phyloP scores from a whole-genome alignment of 1,140 invertebrate genomes.

The Brachionus rotundiformis region DNA sequence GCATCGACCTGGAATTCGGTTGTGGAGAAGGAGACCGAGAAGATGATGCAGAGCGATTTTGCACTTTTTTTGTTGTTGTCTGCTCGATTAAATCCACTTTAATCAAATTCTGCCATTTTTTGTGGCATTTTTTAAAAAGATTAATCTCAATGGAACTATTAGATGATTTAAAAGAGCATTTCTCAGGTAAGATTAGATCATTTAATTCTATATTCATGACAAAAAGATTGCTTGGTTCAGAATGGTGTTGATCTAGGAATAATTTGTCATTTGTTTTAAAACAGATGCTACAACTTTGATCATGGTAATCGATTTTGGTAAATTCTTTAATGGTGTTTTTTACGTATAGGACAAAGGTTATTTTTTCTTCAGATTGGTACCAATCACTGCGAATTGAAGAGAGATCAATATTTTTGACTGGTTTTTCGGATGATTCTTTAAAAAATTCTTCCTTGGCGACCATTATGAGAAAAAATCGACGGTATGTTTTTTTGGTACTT shows the following conservation, averaged over 20 bases:
- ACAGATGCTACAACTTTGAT: background rate
- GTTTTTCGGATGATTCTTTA: background rate
- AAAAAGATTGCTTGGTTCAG: background rate
- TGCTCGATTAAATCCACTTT: background rate
- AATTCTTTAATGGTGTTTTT: background rate
- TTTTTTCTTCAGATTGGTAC: background rate
- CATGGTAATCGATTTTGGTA: background rate
- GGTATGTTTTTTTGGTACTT: too few species aligned
- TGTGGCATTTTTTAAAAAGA: background rate
- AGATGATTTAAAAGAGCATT: background rate
- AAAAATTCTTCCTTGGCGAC: slow-evolving; percentile 11
- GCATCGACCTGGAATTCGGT: background rate
- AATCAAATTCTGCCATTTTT: background rate
- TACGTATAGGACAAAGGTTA: background rate
- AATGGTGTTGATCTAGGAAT: background rate
- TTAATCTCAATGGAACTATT: background rate
- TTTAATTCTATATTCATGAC: background rate
- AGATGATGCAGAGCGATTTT: slow-evolving; percentile 21
- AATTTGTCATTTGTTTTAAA: slow-evolving; percentile 14
- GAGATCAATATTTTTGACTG: background rate
- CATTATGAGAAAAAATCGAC: background rate
- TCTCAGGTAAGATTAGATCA: background rate
- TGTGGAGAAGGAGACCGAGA: background rate
- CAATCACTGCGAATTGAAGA: background rate
- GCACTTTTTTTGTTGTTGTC: background rate